Evolutionary conservation across 2,888 invertebrate species (phyloP), one percentile per base, ranked within the genome.

Genomic region (Parelbella ahira): DNA sequence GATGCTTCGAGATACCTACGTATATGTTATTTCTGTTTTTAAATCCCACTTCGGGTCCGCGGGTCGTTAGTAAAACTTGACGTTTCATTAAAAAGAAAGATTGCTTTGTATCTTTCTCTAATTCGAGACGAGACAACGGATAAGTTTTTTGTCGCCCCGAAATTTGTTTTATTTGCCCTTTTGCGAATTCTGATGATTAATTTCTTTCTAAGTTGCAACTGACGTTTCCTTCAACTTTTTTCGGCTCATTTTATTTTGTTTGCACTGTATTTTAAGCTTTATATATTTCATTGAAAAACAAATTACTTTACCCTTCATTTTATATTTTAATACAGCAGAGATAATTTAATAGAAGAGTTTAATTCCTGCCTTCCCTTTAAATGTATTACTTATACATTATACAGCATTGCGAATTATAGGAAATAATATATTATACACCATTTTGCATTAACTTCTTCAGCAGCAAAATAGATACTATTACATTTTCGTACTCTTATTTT

Each of bases 51-150:
- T 46, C 39, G 53, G 51, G 51, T 60, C 63, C 54, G 58, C 51
- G 51, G 64, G 63, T 75, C 69, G 75, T 78, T 78, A 72, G 66
- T 58, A 54, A 61, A 69, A 70, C 67, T 71, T 72, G 74, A 71
- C 73, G 60, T 76, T 77, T 70, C 67, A 63, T 74, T 70, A 67
- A 69, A 72, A 73, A 73, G 68, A 74, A 73, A 68, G 61, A 74
- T 75, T 69, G 60, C 61, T 65, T 69, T 69, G 64, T 53, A 60
- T 60, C 54, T 64, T 23, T 48, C 55, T 60, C 61, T 69, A 68
- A 75, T 75, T 75, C 66, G 60, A 53, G 48, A 53, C 50, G 51
- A 44, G 23, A 42, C 1, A 42, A 30, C 32, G 36, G 37, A 24
- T 44, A 47, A 47, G 29, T 53, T 60, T 30, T 62, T 59, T 54